phyloP scores from a whole-genome alignment of 2,113 vertebrate species.

The Ammodytes marinus region DNA sequence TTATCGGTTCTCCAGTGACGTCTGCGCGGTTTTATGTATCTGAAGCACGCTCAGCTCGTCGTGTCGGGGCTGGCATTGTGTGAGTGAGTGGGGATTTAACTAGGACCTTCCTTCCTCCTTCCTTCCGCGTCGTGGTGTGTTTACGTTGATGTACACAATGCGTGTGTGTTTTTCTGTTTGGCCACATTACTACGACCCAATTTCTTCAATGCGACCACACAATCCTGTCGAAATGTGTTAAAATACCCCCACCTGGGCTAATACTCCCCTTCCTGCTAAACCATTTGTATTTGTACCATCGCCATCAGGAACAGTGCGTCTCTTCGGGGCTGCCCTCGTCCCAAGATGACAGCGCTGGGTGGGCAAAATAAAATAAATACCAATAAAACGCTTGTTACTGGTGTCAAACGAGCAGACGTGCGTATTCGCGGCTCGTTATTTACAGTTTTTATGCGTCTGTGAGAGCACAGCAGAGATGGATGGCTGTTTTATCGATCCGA shows the following conservation, averaged over 20 bases:
- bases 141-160: slow-evolving; percentile 54
- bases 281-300: slow-evolving; percentile 37
- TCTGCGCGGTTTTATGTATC: slow-evolving; percentile 60
- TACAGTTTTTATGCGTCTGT: slow-evolving; percentile 10
- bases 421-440: background rate
- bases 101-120: slow-evolving; percentile 74
- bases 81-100: slow-evolving; percentile 83
- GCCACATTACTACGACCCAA: background rate
- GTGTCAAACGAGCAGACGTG: background rate
- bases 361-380: slow-evolving; percentile 54
- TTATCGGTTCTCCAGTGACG: background rate
- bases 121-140: slow-evolving; percentile 81
- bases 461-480: slow-evolving; percentile 34
- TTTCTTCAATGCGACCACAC: background rate
- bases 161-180: slow-evolving; percentile 11
- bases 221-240: slow-evolving; percentile 34
- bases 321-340: slow-evolving; percentile 36
- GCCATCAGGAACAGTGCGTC: slow-evolving; percentile 53
- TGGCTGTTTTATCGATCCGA: slow-evolving; percentile 67
- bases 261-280: background rate
- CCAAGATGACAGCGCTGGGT: slow-evolving; percentile 60
- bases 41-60: slow-evolving; percentile 65
- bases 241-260: background rate
- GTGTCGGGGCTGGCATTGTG: slow-evolving; percentile 81
- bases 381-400: slow-evolving; percentile 18